phyloP scores from a whole-genome alignment of 2,113 vertebrate species.

The Chitala chitala region DNA sequence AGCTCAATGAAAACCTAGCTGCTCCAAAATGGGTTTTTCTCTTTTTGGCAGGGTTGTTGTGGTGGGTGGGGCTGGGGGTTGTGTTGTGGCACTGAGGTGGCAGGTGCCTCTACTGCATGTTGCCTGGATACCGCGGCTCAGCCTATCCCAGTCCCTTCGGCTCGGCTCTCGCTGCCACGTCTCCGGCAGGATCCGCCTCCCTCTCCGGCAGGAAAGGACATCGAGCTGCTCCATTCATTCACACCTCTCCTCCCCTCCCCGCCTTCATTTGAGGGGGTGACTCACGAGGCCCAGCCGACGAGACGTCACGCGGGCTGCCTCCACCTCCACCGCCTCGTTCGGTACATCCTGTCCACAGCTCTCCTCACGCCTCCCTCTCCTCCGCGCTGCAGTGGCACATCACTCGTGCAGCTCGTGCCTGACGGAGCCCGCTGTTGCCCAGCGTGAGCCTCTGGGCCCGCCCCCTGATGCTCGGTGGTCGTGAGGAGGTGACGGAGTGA shows the following conservation, averaged over 20 bases:
- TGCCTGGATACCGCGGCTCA: too few species aligned
- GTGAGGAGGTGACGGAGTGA: slow-evolving; percentile 1
- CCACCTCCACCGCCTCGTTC: slow-evolving; percentile 5
- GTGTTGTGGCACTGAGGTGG: too few species aligned
- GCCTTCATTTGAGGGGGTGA: slow-evolving; percentile 20
- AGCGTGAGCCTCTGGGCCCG: neutral
- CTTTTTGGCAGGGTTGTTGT: too few species aligned
- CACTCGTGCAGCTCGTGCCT: neutral
- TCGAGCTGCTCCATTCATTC: slow-evolving; percentile 22
- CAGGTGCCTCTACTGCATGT: too few species aligned
- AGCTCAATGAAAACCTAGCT: too few species aligned
- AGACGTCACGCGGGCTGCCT: slow-evolving; percentile 7
- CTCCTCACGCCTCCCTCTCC: neutral
- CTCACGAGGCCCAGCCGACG: neutral
- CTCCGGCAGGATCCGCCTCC: neutral
- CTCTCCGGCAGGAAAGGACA: neutral
- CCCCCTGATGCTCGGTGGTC: neutral
- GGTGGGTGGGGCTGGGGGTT: too few species aligned
- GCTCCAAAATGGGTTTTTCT: too few species aligned
- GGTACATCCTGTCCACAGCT: neutral
- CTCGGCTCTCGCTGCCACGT: neutral
- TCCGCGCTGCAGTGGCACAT: neutral
- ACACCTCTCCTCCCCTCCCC: slow-evolving; percentile 22
- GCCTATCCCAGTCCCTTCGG: too few species aligned
- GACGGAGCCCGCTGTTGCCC: neutral